phyloP scores from a whole-genome alignment of 2,888 invertebrate genomes.

The Zele albiditarsus region DNA sequence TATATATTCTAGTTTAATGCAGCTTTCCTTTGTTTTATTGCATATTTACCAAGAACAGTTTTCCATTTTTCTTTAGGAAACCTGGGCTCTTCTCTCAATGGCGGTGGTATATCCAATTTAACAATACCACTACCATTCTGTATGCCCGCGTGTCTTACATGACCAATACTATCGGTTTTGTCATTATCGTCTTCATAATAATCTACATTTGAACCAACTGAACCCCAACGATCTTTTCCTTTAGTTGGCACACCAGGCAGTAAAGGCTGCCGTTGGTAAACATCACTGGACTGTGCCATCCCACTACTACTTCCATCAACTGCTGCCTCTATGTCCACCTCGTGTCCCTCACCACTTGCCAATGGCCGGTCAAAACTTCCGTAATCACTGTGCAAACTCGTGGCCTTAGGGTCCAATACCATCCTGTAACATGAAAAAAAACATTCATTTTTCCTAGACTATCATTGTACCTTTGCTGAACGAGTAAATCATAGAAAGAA shows the following conservation, averaged over 20 bases:
- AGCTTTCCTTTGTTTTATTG: neutral
- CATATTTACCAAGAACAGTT: slow-evolving; percentile 77
- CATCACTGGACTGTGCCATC: slow-evolving; percentile 73
- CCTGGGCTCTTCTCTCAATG: slow-evolving; percentile 82
- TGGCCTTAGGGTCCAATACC: slow-evolving; percentile 79
- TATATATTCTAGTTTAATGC: no score
- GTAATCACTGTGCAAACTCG: slow-evolving; percentile 76
- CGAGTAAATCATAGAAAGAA: neutral
- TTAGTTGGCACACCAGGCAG: slow-evolving; percentile 73
- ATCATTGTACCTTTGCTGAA: neutral
- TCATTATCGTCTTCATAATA: slow-evolving; percentile 74
- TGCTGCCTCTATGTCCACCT: slow-evolving; percentile 71
- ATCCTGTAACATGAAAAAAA: slow-evolving; percentile 73
- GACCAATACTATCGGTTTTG: slow-evolving; percentile 70
- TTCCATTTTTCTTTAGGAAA: slow-evolving; percentile 91
- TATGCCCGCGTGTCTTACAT: slow-evolving; percentile 62
- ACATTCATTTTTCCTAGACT: neutral
- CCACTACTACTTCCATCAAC: slow-evolving; percentile 71
- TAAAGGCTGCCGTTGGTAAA: slow-evolving; percentile 78
- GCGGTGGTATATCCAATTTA: slow-evolving; percentile 79
- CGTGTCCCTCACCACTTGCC: slow-evolving; percentile 64
- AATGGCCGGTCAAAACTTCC: slow-evolving; percentile 76
- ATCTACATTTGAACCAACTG: slow-evolving; percentile 70
- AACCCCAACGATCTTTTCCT: slow-evolving; percentile 74
- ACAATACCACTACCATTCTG: slow-evolving; percentile 74